phyloP scores from a whole-genome alignment of 2,888 invertebrate genomes.

The Desoria tigrina region DNA sequence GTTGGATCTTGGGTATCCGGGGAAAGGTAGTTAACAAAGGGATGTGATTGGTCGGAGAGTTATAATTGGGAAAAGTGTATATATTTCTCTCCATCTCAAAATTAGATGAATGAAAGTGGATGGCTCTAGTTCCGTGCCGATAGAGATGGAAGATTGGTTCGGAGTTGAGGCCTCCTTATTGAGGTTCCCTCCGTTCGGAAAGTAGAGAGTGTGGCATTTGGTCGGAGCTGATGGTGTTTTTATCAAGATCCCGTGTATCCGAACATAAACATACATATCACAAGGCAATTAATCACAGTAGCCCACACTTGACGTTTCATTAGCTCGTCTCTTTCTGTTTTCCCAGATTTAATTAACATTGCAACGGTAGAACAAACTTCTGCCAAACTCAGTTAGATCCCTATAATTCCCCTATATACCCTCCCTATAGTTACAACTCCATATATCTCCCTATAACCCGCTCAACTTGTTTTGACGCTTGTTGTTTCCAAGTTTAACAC shows the following conservation, averaged over 20 bases:
- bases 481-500: conserved; percentile 51
- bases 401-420: conserved; percentile 18
- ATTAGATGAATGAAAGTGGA: no score
- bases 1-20: no score
- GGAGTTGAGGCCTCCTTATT: no score
- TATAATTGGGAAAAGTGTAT: no score
- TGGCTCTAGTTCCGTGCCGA: no score
- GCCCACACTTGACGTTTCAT: conserved; percentile 54
- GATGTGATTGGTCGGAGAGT: no score
- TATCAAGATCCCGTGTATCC: conserved; percentile 18
- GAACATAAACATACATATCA: conserved; percentile 53
- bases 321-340: conserved; percentile 53
- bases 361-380: conserved; percentile 54
- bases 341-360: conserved; percentile 54
- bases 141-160: no score
- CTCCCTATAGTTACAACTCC: conserved; percentile 12
- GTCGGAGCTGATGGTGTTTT: conserved; percentile 1
- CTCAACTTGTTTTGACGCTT: conserved; percentile 52
- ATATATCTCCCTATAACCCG: conserved; percentile 17
- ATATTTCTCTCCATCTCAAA: no score
- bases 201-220: neutral
- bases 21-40: no score
- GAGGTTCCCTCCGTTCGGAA: no score
- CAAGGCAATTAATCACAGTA: conserved; percentile 54
- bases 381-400: conserved; percentile 47